Percentiles rank a stretch among this genome's conserved stretches.
Conservation (phyloP, 2,888 invertebrate species). For the Lymantria dispar region DNA sequence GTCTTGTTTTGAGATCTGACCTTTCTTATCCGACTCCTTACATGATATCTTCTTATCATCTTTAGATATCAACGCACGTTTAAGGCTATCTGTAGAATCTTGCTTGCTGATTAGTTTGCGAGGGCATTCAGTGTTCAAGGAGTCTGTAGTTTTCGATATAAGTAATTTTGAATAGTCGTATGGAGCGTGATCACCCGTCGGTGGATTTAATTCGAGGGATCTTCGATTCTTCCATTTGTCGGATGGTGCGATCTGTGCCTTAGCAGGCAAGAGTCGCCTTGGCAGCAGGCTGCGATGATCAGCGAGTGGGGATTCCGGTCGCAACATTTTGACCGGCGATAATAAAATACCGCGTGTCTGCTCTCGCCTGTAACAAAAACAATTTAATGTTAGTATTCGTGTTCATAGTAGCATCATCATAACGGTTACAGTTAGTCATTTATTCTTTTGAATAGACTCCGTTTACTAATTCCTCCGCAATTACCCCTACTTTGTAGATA, state of each 20-base stretch:
- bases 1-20: conserved; percentile 61
- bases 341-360: conserved; percentile 55
- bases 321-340: conserved; percentile 73
- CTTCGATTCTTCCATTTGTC: conserved; percentile 74
- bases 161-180: conserved; percentile 76
- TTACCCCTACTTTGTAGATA: too few relatives aligned
- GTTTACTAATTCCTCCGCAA: too few relatives aligned
- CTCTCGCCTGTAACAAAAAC: conserved; percentile 66
- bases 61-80: conserved; percentile 66
- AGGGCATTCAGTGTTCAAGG: conserved; percentile 73
- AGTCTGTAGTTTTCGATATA: conserved; percentile 77
- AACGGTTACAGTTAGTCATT: not conserved
- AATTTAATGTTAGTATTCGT: not conserved
- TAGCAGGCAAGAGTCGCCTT: conserved; percentile 70
- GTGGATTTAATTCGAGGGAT: conserved; percentile 75
- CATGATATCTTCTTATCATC: conserved; percentile 63
- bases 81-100: conserved; percentile 73
- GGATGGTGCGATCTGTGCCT: conserved; percentile 72
- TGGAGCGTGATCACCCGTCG: conserved; percentile 58
- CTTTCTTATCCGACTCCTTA: conserved; percentile 63
- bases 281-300: conserved; percentile 78
- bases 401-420: not conserved
- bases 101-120: conserved; percentile 71
- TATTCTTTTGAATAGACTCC: too few relatives aligned
- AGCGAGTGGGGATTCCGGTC: conserved; percentile 80